Conservation (phyloP, 2,888 invertebrate species). For the Phorcus lineatus region DNA sequence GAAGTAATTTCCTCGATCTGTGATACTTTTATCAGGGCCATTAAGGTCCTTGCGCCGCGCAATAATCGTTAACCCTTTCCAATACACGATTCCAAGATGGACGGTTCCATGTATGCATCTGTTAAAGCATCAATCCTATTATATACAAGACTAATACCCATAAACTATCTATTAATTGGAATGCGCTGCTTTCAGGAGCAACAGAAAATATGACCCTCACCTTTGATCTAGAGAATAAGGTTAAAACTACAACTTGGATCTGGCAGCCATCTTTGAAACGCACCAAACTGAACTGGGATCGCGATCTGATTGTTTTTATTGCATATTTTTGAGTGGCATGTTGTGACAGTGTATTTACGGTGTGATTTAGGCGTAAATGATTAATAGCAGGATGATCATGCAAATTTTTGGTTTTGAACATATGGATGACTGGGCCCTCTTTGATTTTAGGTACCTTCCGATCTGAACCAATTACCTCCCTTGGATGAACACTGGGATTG, state of each 20-base stretch:
- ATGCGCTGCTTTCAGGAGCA: neutral
- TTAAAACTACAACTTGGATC: neutral
- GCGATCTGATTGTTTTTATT: neutral
- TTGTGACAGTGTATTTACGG: neutral
- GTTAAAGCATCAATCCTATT: too few relatives aligned
- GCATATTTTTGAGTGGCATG: neutral
- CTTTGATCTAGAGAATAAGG: neutral
- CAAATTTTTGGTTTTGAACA: neutral
- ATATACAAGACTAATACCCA: neutral
- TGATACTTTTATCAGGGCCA: too few relatives aligned
- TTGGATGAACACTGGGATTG: too few relatives aligned
- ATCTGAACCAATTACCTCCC: too few relatives aligned
- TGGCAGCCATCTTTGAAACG: neutral
- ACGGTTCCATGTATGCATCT: too few relatives aligned
- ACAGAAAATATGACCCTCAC: neutral
- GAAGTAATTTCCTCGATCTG: too few relatives aligned
- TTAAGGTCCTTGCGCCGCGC: too few relatives aligned
- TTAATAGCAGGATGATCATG: neutral
- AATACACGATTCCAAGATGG: too few relatives aligned
- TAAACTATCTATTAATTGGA: conserved; percentile 20
- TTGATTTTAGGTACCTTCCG: too few relatives aligned
- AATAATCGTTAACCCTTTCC: too few relatives aligned
- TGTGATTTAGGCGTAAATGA: conserved; percentile 22
- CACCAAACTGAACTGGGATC: neutral
- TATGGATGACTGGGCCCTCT: neutral